Base-by-base conservation (phyloP, 2,888 invertebrate species). In the Troides oblongomaculatus region DNA sequence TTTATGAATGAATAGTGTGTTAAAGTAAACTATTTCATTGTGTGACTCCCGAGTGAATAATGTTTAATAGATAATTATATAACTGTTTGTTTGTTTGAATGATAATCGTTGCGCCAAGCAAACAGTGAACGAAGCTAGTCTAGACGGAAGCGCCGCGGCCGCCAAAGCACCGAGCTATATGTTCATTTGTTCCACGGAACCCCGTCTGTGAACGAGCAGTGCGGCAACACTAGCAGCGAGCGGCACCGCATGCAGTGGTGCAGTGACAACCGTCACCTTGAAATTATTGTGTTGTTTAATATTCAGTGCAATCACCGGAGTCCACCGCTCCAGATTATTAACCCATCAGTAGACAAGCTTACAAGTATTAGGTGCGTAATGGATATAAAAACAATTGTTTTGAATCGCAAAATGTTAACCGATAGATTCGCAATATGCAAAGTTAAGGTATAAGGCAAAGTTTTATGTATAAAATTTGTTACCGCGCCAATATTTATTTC, bases 91-190 rank as follows among this genome's bases (percentile, higher is more conserved):
- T 39, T 39, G 39, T 39, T 39, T 63, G 1, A 43, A 43, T 62
- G 10, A 14, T 17, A 23, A 46, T 43, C 21, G 10, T 21, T 21
- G 57, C 56, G 62, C 10, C 53, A 53, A 17, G 53, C 23, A 56
- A 64, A 36, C 36, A 36, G 21, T 58, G 46, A 59, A 58, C 63
- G 63, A 68, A 36, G 63, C 63, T 59, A 63, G 68, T 68, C 68
- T 36, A 59, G 68, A 50, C 53, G 63, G 36, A 8, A 7, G 59
- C 58, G 43, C 14, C 64, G 62, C 21, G n/a, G n/a, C 63, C 56
- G 39, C 61, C 61, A 59, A 46, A 60, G 65, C 23, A 58, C 18
- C 23, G 1, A n/a, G 6, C 36, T 21, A 53, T 61, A 18, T 67
- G 21, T 59, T 50, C 58, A 56, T 66, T 62, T 62, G 17, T 56